Percentiles rank a stretch among this genome's conserved stretches.
These are phyloP conservation scores for Osmoderma eremita DNA, from an alignment of 2,888 invertebrate genomes.

Conservation along the genomic window DNA sequence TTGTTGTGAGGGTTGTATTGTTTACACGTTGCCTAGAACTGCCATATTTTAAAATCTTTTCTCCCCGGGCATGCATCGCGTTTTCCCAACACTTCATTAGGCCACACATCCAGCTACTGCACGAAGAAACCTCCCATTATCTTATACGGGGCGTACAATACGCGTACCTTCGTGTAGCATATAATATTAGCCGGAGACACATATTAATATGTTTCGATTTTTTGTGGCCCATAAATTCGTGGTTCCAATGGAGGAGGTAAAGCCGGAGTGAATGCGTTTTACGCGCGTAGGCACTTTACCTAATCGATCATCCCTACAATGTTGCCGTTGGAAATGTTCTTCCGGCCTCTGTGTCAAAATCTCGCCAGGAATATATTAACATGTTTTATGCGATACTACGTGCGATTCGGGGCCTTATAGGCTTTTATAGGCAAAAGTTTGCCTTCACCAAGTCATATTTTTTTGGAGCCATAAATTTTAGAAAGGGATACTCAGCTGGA, in stretches of 20 bases:
- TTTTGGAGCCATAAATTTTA: conserved; percentile 27
- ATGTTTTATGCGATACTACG: conserved; percentile 33
- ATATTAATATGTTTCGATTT: conserved; percentile 33
- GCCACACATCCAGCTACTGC: background rate
- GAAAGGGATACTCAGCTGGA: conserved; percentile 9
- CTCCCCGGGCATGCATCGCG: conserved; percentile 5
- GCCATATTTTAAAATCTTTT: conserved; percentile 30
- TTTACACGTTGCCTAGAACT: conserved; percentile 29
- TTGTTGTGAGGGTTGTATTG: conserved; percentile 37
- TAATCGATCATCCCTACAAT: conserved; percentile 37
- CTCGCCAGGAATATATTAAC: conserved; percentile 36
- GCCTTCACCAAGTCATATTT: conserved; percentile 12
- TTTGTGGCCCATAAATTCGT: conserved; percentile 31
- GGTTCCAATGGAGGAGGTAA: conserved; percentile 2
- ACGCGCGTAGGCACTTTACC: conserved; percentile 31
- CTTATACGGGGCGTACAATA: background rate
- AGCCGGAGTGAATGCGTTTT: conserved; percentile 26
- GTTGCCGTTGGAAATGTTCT: conserved; percentile 32
- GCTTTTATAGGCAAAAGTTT: conserved; percentile 28
- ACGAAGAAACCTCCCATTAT: conserved; percentile 2
- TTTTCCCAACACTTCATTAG: background rate
- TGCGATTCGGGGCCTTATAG: conserved; percentile 16
- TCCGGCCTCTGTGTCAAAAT: conserved; percentile 35
- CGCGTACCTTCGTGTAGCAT: background rate
- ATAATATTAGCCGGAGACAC: conserved; percentile 10